Evolutionary conservation across 2,888 invertebrate genomes (phyloP).

Genomic region (Sphinx pinastri): DNA sequence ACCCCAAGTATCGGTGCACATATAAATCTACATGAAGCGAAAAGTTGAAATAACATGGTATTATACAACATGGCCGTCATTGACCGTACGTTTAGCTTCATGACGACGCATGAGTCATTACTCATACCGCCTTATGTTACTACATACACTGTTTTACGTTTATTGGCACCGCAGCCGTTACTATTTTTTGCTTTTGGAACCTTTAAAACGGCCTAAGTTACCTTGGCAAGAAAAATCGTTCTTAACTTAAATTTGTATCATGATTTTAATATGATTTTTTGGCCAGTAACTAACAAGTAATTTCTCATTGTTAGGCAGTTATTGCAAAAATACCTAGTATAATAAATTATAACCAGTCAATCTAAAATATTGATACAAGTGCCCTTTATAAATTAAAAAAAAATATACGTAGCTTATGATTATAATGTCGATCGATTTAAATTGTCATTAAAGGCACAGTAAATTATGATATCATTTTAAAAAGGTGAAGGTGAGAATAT

Average conservation of each 20-base stretch:
- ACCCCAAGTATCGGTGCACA: not conserved
- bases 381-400: not conserved
- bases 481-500: slow-evolving; percentile 24
- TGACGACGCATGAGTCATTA: slow-evolving; percentile 30
- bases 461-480: slow-evolving; percentile 15
- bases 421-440: slow-evolving; percentile 2
- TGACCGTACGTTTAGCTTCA: slow-evolving; percentile 29
- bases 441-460: slow-evolving; percentile 15
- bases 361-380: not conserved
- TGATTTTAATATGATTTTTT: not conserved
- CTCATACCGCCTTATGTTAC: slow-evolving; percentile 38
- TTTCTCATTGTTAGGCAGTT: not conserved
- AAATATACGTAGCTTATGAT: not conserved
- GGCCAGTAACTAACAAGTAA: not conserved
- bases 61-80: slow-evolving; percentile 19
- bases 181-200: slow-evolving; percentile 20
- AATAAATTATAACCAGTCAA: not conserved
- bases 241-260: not conserved
- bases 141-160: slow-evolving; percentile 38
- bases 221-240: not conserved
- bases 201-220: slow-evolving; percentile 9
- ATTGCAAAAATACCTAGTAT: not conserved
- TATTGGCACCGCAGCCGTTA: slow-evolving; percentile 38
- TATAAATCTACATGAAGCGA: not conserved
- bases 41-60: slow-evolving; percentile 15